Evolutionary conservation across 2,113 vertebrate genomes (phyloP), one percentile per base, ranked within the genome.

Genomic region (Ctenodactylus gundi): DNA sequence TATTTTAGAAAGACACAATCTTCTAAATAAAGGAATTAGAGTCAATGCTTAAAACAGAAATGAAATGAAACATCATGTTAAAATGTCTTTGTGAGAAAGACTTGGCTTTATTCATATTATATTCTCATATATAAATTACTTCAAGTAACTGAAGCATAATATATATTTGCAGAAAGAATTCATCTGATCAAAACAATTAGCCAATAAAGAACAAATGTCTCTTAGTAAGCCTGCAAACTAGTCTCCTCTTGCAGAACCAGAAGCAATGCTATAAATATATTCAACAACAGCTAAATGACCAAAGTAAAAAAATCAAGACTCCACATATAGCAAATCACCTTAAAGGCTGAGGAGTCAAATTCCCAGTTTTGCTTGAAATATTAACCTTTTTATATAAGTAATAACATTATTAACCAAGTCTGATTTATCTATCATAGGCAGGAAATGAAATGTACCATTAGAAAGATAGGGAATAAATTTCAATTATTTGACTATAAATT

Each of bases 391-490:
- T 72, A 84, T 80, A 70, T 14, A 68, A 90, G 12, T 75, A 18
- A 44, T 70, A 88, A 90, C 60, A 88, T 76, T 93, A 92, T 41
- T 93, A 77, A 88, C 85, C 11, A 92, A 75, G 23, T 12, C 31
- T 62, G 68, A 90, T 64, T 95, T 90, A 88, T 8, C 73, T 49
- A 90, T 46, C 14, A 62, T 14, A 94, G n/a, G 77, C 60, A 85
- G 60, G 31, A 82, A 88, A n/a, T 78, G 25, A 90, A 90, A 87
- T 55, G 44, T 86, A 62, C 57, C 51, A 62, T 80, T 12, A 84
- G 13, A 82, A 75, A 27, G 21, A 12, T 10, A 4, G 13, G 29
- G 29, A n/a, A 94, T 88, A 84, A 81, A 91, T 85, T 88, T 75
- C 34, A 44, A 94, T 34, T 58, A 15, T 60, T 49, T 88, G 34